These are phyloP conservation scores for Thyatira batis DNA, from an alignment of 2,888 invertebrate species.

Conservation along the genomic window DNA sequence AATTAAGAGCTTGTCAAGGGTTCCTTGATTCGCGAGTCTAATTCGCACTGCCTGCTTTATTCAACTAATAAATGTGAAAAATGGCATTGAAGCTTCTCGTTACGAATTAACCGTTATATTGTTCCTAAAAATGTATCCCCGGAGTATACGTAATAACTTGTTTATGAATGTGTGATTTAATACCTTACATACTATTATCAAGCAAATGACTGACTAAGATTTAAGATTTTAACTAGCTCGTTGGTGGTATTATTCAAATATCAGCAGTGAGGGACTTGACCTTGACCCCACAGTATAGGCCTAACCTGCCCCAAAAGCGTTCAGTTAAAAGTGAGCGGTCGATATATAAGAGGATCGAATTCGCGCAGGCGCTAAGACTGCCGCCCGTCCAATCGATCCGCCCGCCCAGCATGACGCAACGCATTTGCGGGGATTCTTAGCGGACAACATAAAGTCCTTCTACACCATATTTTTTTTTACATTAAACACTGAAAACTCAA, in stretches of 20 bases:
- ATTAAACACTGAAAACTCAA: neutral
- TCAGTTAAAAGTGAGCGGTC: conserved; percentile 72
- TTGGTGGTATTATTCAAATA: conserved; percentile 20
- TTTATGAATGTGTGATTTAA: too few relatives aligned
- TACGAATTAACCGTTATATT: too few relatives aligned
- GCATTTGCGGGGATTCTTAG: conserved; percentile 79
- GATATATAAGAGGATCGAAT: conserved; percentile 67
- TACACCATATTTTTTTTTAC: conserved; percentile 18
- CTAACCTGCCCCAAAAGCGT: conserved; percentile 82
- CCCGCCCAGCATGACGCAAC: conserved; percentile 79
- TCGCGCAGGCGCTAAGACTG: conserved; percentile 69
- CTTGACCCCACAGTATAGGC: conserved; percentile 81
- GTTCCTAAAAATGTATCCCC: too few relatives aligned
- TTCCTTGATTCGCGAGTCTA: too few relatives aligned
- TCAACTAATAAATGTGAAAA: too few relatives aligned
- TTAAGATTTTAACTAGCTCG: neutral
- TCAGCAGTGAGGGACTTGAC: conserved; percentile 62
- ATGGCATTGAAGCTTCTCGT: too few relatives aligned
- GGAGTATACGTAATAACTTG: too few relatives aligned
- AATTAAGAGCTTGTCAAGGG: too few relatives aligned
- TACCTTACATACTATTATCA: too few relatives aligned
- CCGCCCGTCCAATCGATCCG: conserved; percentile 71
- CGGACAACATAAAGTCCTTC: conserved; percentile 51
- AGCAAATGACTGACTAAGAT: neutral
- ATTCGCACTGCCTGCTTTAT: too few relatives aligned